Evolutionary conservation across 2,888 invertebrate genomes (phyloP).

Genomic region (Allophyes oxyacanthae): DNA sequence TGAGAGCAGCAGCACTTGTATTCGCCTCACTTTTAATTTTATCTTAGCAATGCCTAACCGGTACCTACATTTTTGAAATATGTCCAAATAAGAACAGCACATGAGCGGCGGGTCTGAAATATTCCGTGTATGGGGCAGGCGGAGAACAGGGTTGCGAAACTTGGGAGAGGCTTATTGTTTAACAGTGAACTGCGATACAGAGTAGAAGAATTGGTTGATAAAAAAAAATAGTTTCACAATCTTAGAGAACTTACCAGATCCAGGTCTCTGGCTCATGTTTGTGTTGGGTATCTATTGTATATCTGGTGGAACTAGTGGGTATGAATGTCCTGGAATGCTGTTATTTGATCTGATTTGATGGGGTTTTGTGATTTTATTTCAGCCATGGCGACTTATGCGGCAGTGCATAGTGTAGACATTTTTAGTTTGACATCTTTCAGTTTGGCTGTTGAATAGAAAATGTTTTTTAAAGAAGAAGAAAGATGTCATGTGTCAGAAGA

Average conservation of each 20-base stretch:
- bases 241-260: conserved; percentile 16
- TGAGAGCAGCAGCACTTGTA: too few relatives aligned
- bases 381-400: conserved; percentile 3
- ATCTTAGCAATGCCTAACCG: too few relatives aligned
- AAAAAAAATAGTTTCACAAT: too few relatives aligned
- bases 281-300: not conserved
- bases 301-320: conserved; percentile 2
- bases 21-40: too few relatives aligned
- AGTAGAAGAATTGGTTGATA: too few relatives aligned
- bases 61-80: too few relatives aligned
- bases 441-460: too few relatives aligned
- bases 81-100: too few relatives aligned
- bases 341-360: conserved; percentile 9
- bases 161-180: not conserved
- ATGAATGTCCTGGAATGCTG: not conserved
- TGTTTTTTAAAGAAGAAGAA: too few relatives aligned
- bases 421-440: conserved; percentile 11
- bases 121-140: not conserved
- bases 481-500: too few relatives aligned
- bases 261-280: conserved; percentile 16
- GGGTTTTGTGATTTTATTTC: conserved; percentile 1
- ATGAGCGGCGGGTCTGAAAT: not conserved
- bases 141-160: not conserved
- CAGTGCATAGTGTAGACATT: not conserved
- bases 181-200: too few relatives aligned